Conservation (phyloP, 2,797 vertebrate genomes). For the Diceros bicornis region DNA sequence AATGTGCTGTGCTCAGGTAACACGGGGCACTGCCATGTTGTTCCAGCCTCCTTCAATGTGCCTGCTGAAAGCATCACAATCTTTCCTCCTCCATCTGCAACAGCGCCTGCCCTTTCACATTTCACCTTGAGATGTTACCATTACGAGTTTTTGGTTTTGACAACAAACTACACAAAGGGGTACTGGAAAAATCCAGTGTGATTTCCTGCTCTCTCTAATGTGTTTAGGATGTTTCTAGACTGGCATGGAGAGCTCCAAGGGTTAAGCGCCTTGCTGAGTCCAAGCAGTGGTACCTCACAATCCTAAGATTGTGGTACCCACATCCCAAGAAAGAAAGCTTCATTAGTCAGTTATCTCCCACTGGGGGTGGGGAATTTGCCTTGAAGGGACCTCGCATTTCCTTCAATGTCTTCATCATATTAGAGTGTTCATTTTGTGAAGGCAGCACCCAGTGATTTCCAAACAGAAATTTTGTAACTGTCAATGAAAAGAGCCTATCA, state of each 20-base stretch:
- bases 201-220: neutral
- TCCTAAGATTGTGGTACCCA: neutral
- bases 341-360: neutral
- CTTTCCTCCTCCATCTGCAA: neutral
- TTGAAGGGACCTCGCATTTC: neutral
- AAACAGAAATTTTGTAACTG: conserved; percentile 70
- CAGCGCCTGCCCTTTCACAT: neutral
- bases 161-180: neutral
- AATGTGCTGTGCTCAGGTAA: conserved; percentile 17
- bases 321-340: neutral
- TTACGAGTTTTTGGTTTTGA: neutral
- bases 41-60: conserved; percentile 40
- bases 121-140: neutral
- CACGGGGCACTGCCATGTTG: accelerated
- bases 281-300: neutral
- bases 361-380: neutral
- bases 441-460: conserved; percentile 38
- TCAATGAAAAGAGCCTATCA: conserved; percentile 69
- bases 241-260: neutral
- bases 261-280: neutral
- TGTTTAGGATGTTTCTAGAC: neutral
- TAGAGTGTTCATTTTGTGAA: conserved; percentile 37
- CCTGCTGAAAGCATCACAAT: neutral
- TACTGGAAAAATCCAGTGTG: neutral
- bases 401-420: conserved; percentile 42